A percentile compares a stretch with the other conserved stretches of the same genome.
phyloP scores from a whole-genome alignment of 2,797 vertebrate genomes.

The Dromococcyx pavoninus region DNA sequence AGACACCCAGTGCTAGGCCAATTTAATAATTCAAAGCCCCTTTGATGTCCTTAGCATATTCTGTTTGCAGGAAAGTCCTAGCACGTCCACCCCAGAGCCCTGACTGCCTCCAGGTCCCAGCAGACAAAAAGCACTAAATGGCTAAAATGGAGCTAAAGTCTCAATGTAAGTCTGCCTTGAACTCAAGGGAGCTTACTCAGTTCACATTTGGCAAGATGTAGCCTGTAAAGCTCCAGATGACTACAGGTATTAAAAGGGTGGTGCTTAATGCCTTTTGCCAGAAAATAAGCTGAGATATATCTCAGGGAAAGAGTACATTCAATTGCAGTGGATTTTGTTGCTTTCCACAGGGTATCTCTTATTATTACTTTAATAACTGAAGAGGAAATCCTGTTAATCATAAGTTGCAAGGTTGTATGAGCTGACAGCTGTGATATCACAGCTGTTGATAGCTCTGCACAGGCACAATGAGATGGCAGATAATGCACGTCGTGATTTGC shows the following conservation, averaged over 20 bases:
- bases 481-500: background rate
- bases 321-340: background rate
- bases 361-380: conserved; percentile 29
- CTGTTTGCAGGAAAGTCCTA: conserved; percentile 14
- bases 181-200: background rate
- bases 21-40: conserved; percentile 9
- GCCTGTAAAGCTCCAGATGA: background rate
- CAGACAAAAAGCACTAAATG: background rate
- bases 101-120: background rate
- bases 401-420: background rate
- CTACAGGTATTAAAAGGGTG: background rate
- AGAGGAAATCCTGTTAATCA: conserved; percentile 52
- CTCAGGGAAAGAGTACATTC: background rate
- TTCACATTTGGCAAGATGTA: background rate
- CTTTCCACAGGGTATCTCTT: background rate
- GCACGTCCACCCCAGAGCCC: background rate
- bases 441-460: background rate
- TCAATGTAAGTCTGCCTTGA: background rate
- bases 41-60: background rate
- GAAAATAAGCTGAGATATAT: background rate
- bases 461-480: background rate
- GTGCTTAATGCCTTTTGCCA: background rate
- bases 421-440: conserved; percentile 28
- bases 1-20: background rate
- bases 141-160: background rate